Evolutionary conservation across 2,113 vertebrate species (phyloP).

Genomic region (Ivindomyrus marchei): DNA sequence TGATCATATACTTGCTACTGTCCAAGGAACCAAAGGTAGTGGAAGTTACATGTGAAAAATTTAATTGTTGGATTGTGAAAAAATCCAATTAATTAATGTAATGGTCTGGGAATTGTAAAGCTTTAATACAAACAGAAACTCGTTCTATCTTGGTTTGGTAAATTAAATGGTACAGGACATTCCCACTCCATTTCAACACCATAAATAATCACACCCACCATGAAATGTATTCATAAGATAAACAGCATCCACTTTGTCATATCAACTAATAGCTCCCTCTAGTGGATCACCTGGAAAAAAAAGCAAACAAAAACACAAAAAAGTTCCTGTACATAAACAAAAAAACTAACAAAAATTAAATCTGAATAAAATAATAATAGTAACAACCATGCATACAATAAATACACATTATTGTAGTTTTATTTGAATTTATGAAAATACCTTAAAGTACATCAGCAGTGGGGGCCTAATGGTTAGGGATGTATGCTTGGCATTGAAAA

Average conservation of each 20-base stretch:
- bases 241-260: background rate
- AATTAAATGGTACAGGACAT: background rate
- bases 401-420: background rate
- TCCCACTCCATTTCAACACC: background rate
- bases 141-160: background rate
- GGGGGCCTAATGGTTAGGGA: too few relatives aligned
- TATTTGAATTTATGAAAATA: background rate
- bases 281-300: background rate
- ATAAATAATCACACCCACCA: background rate
- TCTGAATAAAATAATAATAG: background rate
- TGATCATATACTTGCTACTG: background rate
- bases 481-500: too few relatives aligned
- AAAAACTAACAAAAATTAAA: background rate
- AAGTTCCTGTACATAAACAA: background rate
- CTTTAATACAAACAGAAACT: background rate
- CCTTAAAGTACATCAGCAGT: background rate
- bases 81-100: background rate
- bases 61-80: background rate
- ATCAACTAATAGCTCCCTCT: constrained; percentile 13
- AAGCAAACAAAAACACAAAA: background rate
- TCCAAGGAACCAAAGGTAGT: background rate
- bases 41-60: background rate
- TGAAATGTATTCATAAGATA: background rate
- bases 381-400: background rate
- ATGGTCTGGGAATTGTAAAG: background rate